phyloP scores from a whole-genome alignment of 2,113 vertebrate genomes.

The Sorex araneus region DNA sequence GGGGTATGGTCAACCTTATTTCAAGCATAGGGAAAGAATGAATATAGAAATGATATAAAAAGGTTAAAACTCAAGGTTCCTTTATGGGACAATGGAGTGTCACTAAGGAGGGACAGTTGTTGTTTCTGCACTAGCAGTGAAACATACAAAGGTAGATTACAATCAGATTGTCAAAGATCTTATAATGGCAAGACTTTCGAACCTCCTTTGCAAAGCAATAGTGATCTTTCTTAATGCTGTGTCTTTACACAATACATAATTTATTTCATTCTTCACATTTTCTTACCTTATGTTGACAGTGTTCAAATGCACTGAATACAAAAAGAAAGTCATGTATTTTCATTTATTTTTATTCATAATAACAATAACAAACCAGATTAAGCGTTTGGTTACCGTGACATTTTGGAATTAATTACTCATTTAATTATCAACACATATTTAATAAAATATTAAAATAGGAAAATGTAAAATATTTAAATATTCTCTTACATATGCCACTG shows the following conservation, averaged over 20 bases:
- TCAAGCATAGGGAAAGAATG: background rate
- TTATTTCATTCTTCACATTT: conserved; percentile 21
- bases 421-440: background rate
- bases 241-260: background rate
- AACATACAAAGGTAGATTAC: background rate
- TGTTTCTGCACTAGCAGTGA: too few species aligned
- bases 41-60: too few species aligned
- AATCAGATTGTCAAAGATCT: background rate
- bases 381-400: background rate
- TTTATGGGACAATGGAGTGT: too few species aligned
- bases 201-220: background rate
- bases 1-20: background rate
- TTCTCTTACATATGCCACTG: background rate
- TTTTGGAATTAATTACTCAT: conserved; percentile 24
- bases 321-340: background rate
- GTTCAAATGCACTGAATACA: background rate
- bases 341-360: conserved; percentile 5
- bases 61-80: too few species aligned
- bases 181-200: background rate
- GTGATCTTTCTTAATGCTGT: background rate
- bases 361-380: background rate
- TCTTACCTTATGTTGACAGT: background rate
- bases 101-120: too few species aligned
- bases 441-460: too few species aligned
- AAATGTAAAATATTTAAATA: background rate